phyloP scores from a whole-genome alignment of 2,113 vertebrate species.

The Gambusia affinis region DNA sequence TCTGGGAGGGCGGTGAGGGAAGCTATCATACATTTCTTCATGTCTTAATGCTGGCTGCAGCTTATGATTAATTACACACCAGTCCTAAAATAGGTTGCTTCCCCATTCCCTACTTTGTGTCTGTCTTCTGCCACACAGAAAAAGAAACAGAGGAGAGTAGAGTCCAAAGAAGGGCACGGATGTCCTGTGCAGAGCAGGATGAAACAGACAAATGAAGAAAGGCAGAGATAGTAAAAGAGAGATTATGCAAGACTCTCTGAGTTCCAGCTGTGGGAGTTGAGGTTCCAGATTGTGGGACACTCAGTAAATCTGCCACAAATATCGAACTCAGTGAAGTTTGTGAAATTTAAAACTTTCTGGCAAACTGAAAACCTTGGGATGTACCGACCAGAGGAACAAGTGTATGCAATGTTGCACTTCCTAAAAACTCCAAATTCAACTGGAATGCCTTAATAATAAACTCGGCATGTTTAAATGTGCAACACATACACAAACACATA shows the following conservation, averaged over 20 bases:
- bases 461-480: conserved; percentile 14
- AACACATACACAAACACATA: conserved; percentile 12
- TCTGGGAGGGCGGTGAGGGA: conserved; percentile 48
- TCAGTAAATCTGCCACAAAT: background rate
- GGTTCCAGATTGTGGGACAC: background rate
- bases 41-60: conserved; percentile 61
- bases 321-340: background rate
- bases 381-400: conserved; percentile 11
- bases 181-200: background rate
- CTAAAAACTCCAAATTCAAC: conserved; percentile 38
- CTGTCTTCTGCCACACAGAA: conserved; percentile 37
- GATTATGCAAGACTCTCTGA: background rate
- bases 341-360: too few relatives aligned
- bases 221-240: conserved; percentile 3
- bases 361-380: conserved; percentile 6
- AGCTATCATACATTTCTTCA: conserved; percentile 57
- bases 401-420: conserved; percentile 25
- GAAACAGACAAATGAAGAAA: background rate
- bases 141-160: background rate
- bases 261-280: conserved; percentile 26
- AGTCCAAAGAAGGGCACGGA: background rate
- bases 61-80: conserved; percentile 75
- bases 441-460: conserved; percentile 51
- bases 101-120: conserved; percentile 31
- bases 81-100: conserved; percentile 71